Base-by-base conservation (phyloP, 2,797 vertebrate species). In the Tympanoctomys barrerae region DNA sequence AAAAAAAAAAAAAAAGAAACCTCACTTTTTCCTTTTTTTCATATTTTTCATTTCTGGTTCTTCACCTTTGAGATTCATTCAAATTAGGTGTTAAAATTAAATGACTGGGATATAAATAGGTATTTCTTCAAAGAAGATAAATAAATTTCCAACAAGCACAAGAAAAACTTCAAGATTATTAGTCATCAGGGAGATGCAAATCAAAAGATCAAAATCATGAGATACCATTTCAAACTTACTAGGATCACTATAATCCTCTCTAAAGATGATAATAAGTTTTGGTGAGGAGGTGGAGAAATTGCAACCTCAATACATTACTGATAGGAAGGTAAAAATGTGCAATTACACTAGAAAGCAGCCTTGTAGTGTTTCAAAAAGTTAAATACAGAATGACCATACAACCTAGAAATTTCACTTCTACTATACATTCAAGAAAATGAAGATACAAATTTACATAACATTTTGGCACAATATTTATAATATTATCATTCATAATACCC, bases 31-130 rank as follows among this genome's bases (percentile, higher is more conserved):
- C 39, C 59, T 84, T 54, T 83, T 39, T 64, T 31, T 85, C 79
- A 94, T 3, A 57, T 75, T 62, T 3, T 10, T 80, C 90, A 95
- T 46, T 91, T 77, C 83, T 39, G 61, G 61, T 70, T 87, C 84
- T 81, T 90, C 88, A 66, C 22, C 22, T 89, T 95, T 71, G 87
- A 71, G 9, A n/a, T 73, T 96, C 71, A 93, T 61, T 73, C 54
- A 97, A 97, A 97, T 87, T 0, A 97, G 19, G n/a, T 88, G 79
- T 54, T 90, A 93, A 87, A 97, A 88, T 97, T 57, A 97, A 96
- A 97, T 28, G 85, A 61, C 52, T 96, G 84, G 85, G 28, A 88
- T 79, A 2, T 64, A 33, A 82, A 71, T 14, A 90, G n/a, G 19
- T 1, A 46, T 94, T 87, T 91, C 36, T 94, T 71, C 31, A 88